A percentile compares a stretch with the other conserved stretches of the same genome.
These are phyloP conservation scores for Coryphaenoides rupestris DNA, from an alignment of 2,113 vertebrate species.

Conservation along the genomic window DNA sequence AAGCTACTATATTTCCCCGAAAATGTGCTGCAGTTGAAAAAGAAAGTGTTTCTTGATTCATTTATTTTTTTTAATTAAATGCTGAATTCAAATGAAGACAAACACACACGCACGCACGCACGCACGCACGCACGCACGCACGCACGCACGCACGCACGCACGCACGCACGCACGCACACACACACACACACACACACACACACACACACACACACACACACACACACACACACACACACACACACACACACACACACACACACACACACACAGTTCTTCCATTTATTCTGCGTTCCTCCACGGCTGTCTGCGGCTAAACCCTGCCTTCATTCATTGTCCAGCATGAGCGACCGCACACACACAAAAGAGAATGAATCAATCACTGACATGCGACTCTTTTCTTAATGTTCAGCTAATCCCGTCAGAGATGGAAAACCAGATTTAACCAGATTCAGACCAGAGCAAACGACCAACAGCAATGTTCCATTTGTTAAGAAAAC, in stretches of 20 bases:
- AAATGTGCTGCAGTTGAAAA: no score
- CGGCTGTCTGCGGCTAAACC: slow-evolving; percentile 19
- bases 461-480: not conserved
- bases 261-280: slow-evolving; percentile 22
- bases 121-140: not conserved
- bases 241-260: slow-evolving; percentile 2
- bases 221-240: slow-evolving; percentile 14
- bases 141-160: slow-evolving; percentile 1
- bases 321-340: slow-evolving; percentile 41
- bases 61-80: no score
- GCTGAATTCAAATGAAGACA: no score
- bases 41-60: no score
- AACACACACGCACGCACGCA: not conserved
- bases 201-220: not conserved
- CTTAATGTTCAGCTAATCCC: slow-evolving; percentile 32
- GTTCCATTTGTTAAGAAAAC: not conserved
- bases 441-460: slow-evolving; percentile 37
- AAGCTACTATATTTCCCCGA: no score
- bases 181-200: not conserved
- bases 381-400: slow-evolving; percentile 34
- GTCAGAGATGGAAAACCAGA: slow-evolving; percentile 38
- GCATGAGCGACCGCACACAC: slow-evolving; percentile 34
- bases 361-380: slow-evolving; percentile 52
- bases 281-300: slow-evolving; percentile 42
- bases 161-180: slow-evolving; percentile 5